phyloP scores from a whole-genome alignment of 2,797 vertebrate genomes.

The Tenualosa ilisha region DNA sequence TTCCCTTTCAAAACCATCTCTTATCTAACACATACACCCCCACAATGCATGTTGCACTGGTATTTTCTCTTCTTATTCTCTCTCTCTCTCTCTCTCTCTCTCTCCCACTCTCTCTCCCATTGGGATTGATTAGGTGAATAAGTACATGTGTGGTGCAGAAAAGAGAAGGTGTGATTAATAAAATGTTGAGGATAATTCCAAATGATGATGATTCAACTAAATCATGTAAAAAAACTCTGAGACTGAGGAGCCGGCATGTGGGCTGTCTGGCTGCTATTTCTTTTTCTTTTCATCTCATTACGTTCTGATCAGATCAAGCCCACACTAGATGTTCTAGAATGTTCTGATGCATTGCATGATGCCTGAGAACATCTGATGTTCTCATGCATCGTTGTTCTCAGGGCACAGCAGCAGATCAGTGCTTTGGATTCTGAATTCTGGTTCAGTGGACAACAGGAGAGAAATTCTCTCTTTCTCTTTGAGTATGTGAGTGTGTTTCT shows the following conservation, averaged over 20 bases:
- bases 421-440: neutral
- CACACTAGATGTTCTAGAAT: too few species aligned
- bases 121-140: neutral
- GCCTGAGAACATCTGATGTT: too few species aligned
- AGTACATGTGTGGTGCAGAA: neutral
- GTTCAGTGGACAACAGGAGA: neutral
- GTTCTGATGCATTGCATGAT: too few species aligned
- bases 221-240: too few species aligned
- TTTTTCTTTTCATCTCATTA: too few species aligned
- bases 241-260: neutral
- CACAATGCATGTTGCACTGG: neutral
- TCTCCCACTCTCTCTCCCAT: neutral
- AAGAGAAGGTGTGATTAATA: neutral
- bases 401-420: neutral
- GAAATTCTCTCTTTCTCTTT: neutral
- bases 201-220: too few species aligned
- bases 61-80: neutral
- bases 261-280: neutral
- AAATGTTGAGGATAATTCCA: neutral
- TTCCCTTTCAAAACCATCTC: neutral
- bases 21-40: neutral
- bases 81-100: neutral
- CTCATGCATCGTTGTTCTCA: neutral
- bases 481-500: neutral
- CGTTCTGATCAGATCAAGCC: too few species aligned